These are phyloP conservation scores for Zonitis immaculata DNA, from an alignment of 2,888 invertebrate species.

Conservation along the genomic window DNA sequence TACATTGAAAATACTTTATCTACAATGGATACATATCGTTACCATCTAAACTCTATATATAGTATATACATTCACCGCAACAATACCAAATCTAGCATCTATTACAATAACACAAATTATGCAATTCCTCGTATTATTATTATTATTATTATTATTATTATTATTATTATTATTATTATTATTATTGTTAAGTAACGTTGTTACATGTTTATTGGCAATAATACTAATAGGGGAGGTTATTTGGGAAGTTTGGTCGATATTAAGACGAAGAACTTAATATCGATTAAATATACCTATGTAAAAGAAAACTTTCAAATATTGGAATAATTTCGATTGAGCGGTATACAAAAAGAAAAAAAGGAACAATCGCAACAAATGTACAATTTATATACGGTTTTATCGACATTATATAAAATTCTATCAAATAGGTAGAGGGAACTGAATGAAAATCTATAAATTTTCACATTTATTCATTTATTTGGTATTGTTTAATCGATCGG, in stretches of 20 bases:
- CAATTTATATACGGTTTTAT: neutral
- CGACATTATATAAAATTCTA: neutral
- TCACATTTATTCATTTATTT: neutral
- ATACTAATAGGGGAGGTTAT: neutral
- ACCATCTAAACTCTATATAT: neutral
- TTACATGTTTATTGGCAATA: conserved; percentile 36
- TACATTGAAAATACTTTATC: conserved; percentile 24
- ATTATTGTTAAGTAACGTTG: too few species aligned
- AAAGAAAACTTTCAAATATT: too few species aligned
- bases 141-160: too few species aligned
- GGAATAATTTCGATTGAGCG: too few species aligned
- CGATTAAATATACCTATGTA: too few species aligned
- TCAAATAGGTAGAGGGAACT: neutral
- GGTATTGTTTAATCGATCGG: neutral
- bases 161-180: too few species aligned
- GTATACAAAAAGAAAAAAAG: too few species aligned
- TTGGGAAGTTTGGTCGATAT: conserved; percentile 10
- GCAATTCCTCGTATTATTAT: too few species aligned
- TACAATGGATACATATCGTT: neutral
- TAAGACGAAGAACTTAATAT: neutral
- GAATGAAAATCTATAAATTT: neutral
- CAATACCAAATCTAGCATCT: neutral
- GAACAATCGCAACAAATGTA: neutral
- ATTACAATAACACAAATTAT: neutral
- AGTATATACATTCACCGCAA: neutral